Conservation (phyloP, 2,888 invertebrate species). For the Boloria euphrosyne region DNA sequence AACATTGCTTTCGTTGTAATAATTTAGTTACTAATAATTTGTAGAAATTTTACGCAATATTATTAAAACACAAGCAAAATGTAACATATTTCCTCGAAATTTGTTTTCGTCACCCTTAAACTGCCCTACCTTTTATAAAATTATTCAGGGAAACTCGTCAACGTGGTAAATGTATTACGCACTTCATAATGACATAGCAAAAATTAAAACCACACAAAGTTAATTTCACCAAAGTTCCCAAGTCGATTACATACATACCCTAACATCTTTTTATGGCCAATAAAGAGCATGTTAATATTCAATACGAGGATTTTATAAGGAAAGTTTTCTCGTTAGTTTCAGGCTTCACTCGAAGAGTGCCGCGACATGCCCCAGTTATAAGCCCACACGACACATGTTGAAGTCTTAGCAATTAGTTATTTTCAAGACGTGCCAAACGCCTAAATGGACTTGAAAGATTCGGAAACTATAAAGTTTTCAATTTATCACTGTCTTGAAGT, state of each 20-base stretch:
- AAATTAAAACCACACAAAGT: conserved; percentile 10
- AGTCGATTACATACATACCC: conserved; percentile 29
- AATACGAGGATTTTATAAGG: conserved; percentile 48
- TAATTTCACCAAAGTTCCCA: conserved; percentile 28
- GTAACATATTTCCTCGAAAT: too few species aligned
- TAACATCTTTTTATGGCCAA: conserved; percentile 42
- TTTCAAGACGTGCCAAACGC: conserved; percentile 39
- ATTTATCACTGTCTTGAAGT: neutral
- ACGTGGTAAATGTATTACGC: neutral
- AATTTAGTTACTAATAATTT: too few species aligned
- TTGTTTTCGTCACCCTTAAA: too few species aligned
- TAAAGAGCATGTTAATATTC: conserved; percentile 49
- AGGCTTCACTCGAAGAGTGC: conserved; percentile 36
- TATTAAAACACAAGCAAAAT: too few species aligned
- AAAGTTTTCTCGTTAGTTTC: conserved; percentile 49
- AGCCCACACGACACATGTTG: conserved; percentile 40
- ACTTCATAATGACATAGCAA: neutral
- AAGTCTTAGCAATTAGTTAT: conserved; percentile 43
- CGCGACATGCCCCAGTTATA: conserved; percentile 34
- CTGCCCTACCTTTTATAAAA: too few species aligned
- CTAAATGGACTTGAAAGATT: conserved; percentile 17
- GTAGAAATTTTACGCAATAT: too few species aligned
- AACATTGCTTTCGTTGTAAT: too few species aligned
- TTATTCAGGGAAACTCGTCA: too few species aligned
- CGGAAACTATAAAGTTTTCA: conserved; percentile 13